Evolutionary conservation across 2,113 vertebrate species (phyloP).

Genomic region (Phylloscopus trochiloides): DNA sequence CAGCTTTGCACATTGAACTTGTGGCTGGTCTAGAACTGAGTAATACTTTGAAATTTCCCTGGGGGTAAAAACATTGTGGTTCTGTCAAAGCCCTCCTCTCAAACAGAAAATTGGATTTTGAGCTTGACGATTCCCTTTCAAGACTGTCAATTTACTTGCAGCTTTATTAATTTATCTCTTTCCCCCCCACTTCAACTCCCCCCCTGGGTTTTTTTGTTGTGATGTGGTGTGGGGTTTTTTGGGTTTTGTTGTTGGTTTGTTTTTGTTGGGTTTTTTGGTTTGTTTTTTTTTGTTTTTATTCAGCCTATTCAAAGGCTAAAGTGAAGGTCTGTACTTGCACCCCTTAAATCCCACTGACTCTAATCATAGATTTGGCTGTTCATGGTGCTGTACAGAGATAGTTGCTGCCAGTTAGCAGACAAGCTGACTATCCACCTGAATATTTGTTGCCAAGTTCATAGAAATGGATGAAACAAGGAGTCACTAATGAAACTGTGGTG

Average conservation of each 20-base stretch:
- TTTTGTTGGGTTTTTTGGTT: not conserved
- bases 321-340: not conserved
- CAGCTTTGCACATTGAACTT: not conserved
- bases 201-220: not conserved
- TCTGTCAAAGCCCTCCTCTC: not conserved
- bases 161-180: not conserved
- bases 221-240: not conserved
- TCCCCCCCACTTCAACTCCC: accelerated
- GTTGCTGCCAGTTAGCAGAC: not conserved
- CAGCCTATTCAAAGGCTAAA: not conserved
- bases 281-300: not conserved
- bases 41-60: not conserved
- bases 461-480: not conserved
- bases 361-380: not conserved
- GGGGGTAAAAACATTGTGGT: not conserved
- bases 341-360: not conserved
- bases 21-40: not conserved
- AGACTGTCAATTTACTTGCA: not conserved
- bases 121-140: not conserved
- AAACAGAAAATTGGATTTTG: slow-evolving; percentile 16
- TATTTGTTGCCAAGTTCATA: not conserved
- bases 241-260: no score
- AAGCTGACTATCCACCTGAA: not conserved
- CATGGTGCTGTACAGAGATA: not conserved
- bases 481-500: not conserved